phyloP scores from a whole-genome alignment of 2,888 invertebrate species.

The Stenichneumon culpator region DNA sequence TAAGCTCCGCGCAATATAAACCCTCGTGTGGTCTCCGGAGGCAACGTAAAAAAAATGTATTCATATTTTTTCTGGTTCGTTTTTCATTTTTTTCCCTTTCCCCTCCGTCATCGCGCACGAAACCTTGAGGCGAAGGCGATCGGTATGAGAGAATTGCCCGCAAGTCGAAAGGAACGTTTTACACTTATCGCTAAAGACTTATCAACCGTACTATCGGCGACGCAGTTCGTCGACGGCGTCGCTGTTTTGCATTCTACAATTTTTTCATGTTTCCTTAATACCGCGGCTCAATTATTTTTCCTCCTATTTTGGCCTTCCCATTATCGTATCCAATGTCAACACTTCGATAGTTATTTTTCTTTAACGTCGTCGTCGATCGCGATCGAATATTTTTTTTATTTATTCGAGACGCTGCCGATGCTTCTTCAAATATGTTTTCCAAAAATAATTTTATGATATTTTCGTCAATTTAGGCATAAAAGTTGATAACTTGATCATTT shows the following conservation, averaged over 20 bases:
- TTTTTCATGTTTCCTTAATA: slow-evolving; percentile 1
- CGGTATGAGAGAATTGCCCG: neutral
- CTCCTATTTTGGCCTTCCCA: neutral
- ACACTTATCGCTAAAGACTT: slow-evolving; percentile 50
- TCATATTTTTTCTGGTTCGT: neutral
- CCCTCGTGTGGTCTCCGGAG: neutral
- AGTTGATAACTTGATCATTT: no score
- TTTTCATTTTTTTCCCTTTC: neutral
- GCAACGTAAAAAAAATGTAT: slow-evolving; percentile 22
- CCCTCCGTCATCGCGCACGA: slow-evolving; percentile 10
- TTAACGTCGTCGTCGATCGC: no score
- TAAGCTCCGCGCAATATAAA: slow-evolving; percentile 29
- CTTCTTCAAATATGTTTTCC: no score
- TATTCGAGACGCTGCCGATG: no score
- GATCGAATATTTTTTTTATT: no score
- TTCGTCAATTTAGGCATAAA: no score
- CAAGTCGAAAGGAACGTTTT: slow-evolving; percentile 43
- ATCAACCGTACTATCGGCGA: slow-evolving; percentile 39
- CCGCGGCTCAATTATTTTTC: neutral
- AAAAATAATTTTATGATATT: no score
- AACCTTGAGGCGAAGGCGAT: slow-evolving; percentile 28
- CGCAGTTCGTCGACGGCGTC: neutral
- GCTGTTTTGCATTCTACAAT: neutral
- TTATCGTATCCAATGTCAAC: neutral
- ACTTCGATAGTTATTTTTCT: no score